phyloP scores from a whole-genome alignment of 37 sponge, comb jelly and placozoan species.

The Oscarella lobularis region DNA sequence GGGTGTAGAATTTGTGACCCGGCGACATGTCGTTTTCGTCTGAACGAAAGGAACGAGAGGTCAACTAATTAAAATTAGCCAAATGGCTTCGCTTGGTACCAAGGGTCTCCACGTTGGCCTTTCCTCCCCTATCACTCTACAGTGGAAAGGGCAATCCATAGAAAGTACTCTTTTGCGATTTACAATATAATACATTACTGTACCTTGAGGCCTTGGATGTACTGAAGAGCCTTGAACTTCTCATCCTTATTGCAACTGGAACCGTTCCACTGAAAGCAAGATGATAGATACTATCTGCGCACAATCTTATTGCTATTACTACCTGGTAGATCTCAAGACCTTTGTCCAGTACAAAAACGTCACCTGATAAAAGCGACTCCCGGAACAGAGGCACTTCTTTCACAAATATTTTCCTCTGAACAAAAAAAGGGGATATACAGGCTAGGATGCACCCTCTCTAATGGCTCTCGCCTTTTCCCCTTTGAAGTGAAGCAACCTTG shows the following conservation, averaged over 20 bases:
- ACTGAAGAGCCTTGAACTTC: constrained; percentile 87
- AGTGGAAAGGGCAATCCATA: neutral
- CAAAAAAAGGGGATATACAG: no score
- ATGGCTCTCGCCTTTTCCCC: constrained; percentile 42
- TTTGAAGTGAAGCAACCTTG: constrained; percentile 83
- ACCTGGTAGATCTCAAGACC: constrained; percentile 81
- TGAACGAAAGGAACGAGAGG: no score
- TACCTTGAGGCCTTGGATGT: constrained; percentile 63
- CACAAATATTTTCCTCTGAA: no score
- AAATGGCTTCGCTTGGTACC: neutral
- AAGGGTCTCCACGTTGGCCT: neutral
- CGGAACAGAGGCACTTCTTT: constrained; percentile 49
- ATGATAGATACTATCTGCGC: neutral
- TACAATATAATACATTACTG: neutral
- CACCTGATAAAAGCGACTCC: constrained; percentile 54
- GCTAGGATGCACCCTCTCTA: neutral
- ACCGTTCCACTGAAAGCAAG: constrained; percentile 76
- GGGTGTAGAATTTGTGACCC: neutral
- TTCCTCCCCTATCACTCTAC: constrained; percentile 14
- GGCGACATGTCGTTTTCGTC: neutral
- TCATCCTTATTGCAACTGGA: constrained; percentile 94
- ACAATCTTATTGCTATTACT: neutral
- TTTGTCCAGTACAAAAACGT: constrained; percentile 89
- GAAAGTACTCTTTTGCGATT: no score
- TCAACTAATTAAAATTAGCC: no score